A percentile compares a stretch with the other conserved stretches of the same genome.
phyloP scores from a whole-genome alignment of 1,140 invertebrate genomes.

The Lordiphosa clarofinis region DNA sequence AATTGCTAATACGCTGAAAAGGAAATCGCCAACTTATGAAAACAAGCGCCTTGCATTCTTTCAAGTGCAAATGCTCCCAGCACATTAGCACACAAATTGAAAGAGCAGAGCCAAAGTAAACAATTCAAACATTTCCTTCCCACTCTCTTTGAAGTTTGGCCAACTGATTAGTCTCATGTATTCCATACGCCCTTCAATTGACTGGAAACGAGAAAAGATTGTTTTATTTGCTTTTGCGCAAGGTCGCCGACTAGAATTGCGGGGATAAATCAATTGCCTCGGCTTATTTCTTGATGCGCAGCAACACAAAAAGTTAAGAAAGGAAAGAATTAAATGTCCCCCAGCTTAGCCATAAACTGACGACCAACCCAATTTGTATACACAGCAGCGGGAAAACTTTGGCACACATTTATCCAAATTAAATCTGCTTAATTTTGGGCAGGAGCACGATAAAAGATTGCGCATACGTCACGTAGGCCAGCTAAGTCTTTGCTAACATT shows the following conservation, averaged over 20 bases:
- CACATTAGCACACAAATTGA: slow-evolving; percentile 50
- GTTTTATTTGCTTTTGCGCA: slow-evolving; percentile 61
- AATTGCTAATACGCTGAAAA: slow-evolving; percentile 56
- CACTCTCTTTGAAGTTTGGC: slow-evolving; percentile 17
- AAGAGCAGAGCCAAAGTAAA: slow-evolving; percentile 5
- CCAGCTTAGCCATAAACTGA: slow-evolving; percentile 17
- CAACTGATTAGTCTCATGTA: slow-evolving; percentile 37
- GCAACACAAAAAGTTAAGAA: no score
- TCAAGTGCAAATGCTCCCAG: slow-evolving; percentile 9
- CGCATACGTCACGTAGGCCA: neutral
- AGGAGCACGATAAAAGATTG: slow-evolving; percentile 12
- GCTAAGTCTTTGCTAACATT: neutral
- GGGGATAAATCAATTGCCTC: slow-evolving; percentile 31
- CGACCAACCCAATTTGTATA: slow-evolving; percentile 2
- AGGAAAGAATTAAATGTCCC: slow-evolving; percentile 15
- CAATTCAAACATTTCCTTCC: neutral
- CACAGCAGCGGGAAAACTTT: neutral
- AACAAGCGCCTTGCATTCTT: slow-evolving; percentile 10
- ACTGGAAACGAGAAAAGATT: slow-evolving; percentile 51
- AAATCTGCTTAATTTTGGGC: slow-evolving; percentile 29
- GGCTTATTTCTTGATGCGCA: slow-evolving; percentile 32
- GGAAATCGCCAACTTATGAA: slow-evolving; percentile 17
- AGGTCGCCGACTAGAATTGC: no score
- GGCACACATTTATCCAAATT: slow-evolving; percentile 27
- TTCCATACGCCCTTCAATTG: slow-evolving; percentile 54